Percentiles rank a stretch among this genome's conserved stretches.
Evolutionary conservation across 2,797 vertebrate species (phyloP).

Genomic region (Lagocephalus sceleratus): DNA sequence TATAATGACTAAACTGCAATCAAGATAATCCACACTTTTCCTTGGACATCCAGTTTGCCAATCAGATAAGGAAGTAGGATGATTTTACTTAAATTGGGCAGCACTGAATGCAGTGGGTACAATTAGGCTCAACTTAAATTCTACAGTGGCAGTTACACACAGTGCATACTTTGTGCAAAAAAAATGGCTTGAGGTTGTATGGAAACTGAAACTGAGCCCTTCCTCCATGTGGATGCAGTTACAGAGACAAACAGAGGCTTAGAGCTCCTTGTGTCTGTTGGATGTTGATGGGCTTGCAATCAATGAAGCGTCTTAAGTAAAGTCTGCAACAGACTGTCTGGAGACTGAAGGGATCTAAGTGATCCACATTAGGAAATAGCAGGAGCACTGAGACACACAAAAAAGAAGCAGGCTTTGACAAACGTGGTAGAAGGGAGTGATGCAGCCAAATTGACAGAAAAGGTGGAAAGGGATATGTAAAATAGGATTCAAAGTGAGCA

Average conservation of each 20-base stretch:
- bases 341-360: slow-evolving; percentile 42
- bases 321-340: slow-evolving; percentile 49
- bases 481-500: neutral
- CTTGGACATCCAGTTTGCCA: neutral
- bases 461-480: neutral
- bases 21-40: neutral
- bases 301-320: slow-evolving; percentile 47
- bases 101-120: neutral
- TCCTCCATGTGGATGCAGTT: slow-evolving; percentile 42
- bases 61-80: neutral
- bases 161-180: slow-evolving; percentile 3
- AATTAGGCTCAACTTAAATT: neutral
- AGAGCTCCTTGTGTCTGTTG: slow-evolving; percentile 37
- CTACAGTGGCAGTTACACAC: slow-evolving; percentile 1
- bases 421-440: neutral
- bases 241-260: slow-evolving; percentile 32
- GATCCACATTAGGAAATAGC: slow-evolving; percentile 7
- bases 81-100: neutral
- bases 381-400: neutral
- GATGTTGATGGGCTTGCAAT: slow-evolving; percentile 50
- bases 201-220: slow-evolving; percentile 31
- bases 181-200: slow-evolving; percentile 26
- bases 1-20: too few species aligned
- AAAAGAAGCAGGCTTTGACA: slow-evolving; percentile 7
- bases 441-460: neutral